phyloP scores from a whole-genome alignment of 37 sponge, comb jelly and placozoan species.

The Beroe ovata region DNA sequence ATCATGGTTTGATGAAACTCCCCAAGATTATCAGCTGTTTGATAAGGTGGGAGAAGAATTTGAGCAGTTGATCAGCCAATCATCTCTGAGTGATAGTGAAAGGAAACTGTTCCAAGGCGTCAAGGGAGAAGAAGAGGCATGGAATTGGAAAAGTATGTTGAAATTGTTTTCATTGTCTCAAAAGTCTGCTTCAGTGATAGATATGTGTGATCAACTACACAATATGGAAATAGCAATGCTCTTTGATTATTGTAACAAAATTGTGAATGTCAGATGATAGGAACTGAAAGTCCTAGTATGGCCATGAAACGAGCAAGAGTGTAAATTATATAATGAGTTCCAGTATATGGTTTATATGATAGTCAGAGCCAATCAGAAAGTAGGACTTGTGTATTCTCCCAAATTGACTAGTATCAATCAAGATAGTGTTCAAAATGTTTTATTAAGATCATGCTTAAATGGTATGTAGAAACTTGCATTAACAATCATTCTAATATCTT shows the following conservation, averaged over 20 bases:
- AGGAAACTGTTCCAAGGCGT: not conserved
- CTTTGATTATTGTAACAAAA: slow-evolving; percentile 6
- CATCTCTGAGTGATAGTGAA: not conserved
- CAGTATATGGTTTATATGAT: too few relatives aligned
- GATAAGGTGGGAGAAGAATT: not conserved
- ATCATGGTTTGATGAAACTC: slow-evolving; percentile 37
- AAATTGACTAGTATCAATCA: too few relatives aligned
- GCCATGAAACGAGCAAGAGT: too few relatives aligned
- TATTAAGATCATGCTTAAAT: too few relatives aligned
- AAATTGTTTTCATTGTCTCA: not conserved
- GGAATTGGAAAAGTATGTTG: not conserved
- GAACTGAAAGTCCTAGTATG: too few relatives aligned
- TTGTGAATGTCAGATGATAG: too few relatives aligned
- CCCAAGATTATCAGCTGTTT: slow-evolving; percentile 18
- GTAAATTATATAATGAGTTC: too few relatives aligned
- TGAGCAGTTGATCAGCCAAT: not conserved
- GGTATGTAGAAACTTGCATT: too few relatives aligned
- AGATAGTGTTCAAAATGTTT: too few relatives aligned
- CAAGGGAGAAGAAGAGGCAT: not conserved
- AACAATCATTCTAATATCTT: too few relatives aligned
- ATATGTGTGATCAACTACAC: not conserved
- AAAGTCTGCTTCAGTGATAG: not conserved
- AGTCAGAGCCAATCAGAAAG: too few relatives aligned
- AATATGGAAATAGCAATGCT: slow-evolving; percentile 25
- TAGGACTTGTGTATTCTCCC: too few relatives aligned